Evolutionary conservation across 2,888 invertebrate genomes (phyloP), one percentile per base, ranked within the genome.

Genomic region (Homarus gammarus): DNA sequence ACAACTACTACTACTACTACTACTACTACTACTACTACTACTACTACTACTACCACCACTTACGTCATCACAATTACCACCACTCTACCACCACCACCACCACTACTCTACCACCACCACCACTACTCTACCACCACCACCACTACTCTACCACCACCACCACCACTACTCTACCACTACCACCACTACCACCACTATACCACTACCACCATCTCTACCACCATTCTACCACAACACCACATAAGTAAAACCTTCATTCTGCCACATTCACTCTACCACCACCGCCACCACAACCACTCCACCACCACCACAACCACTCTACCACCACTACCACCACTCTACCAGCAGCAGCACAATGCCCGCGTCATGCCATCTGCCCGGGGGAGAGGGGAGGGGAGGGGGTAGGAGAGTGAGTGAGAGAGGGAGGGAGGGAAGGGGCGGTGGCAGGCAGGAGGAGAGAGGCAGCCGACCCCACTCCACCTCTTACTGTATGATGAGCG

Each of bases 291-390:
- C 27, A 27, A 64, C 64, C 27, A n/a, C 64, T 5, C n/a, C n/a
- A n/a, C 27, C 64, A n/a, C 31, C 1, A 2, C 64, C 31, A 1
- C 64, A 1, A 3, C 27, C 31, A n/a, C 27, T 27, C 22, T 12
- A 44, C 44, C 44, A 44, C 44, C 44, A 44, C 44, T 12, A 5
- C 44, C 12, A 5, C 44, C 12, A 5, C 44, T 8, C 44, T 12
- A 44, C 44, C 44, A 44, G 6, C 44, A 44, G 6, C 44, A 44
- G 6, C 44, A 27, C 64, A 64, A 64, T 27, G 3, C 5, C 27
- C 64, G 27, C n/a, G 64, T 64, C 64, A 64, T 12, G 64, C 64
- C 64, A 64, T 64, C 64, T 64, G 64, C 27, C 64, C 18, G 27
- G 31, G 0, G 64, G 64, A n/a, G 56, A 18, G 18, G 5, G 15